Conservation (phyloP, 30 jellyfish, hydroid and myxozoan species). For the Rhopilema esculentum region DNA sequence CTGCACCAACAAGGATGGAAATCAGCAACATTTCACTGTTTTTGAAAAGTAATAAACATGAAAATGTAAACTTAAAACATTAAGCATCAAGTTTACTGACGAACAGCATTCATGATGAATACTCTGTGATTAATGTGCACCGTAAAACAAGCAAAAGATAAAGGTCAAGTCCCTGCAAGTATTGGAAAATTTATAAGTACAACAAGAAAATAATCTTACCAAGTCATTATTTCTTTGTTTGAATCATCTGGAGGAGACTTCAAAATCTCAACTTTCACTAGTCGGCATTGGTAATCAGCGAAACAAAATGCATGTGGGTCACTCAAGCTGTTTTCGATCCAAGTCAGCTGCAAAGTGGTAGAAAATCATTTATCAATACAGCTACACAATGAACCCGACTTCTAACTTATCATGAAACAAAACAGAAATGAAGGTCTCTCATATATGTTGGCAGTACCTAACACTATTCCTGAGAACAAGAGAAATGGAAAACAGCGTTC, state of each 20-base stretch:
- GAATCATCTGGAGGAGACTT: slow-evolving; percentile 96
- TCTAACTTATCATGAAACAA: too few relatives aligned
- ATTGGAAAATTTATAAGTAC: background rate
- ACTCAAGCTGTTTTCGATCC: slow-evolving; percentile 83
- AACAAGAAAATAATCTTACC: slow-evolving; percentile 59
- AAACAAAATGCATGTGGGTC: slow-evolving; percentile 85
- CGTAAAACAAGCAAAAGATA: background rate
- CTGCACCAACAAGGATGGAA: too few relatives aligned
- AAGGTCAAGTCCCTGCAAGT: background rate
- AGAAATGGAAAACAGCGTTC: too few relatives aligned
- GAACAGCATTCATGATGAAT: too few relatives aligned
- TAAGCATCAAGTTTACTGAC: too few relatives aligned
- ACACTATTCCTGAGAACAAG: too few relatives aligned
- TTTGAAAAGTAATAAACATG: too few relatives aligned
- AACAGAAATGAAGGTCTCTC: too few relatives aligned
- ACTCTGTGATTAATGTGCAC: background rate
- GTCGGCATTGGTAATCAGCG: slow-evolving; percentile 90
- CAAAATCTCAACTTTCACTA: slow-evolving; percentile 67
- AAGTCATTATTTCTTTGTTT: slow-evolving; percentile 84
- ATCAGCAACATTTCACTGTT: too few relatives aligned
- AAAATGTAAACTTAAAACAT: too few relatives aligned
- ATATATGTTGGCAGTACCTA: too few relatives aligned
- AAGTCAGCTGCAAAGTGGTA: slow-evolving; percentile 66
- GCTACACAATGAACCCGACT: background rate
- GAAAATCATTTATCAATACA: background rate